These are phyloP conservation scores for Chanos chanos DNA, from an alignment of 2,797 vertebrate species.

Conservation along the genomic window DNA sequence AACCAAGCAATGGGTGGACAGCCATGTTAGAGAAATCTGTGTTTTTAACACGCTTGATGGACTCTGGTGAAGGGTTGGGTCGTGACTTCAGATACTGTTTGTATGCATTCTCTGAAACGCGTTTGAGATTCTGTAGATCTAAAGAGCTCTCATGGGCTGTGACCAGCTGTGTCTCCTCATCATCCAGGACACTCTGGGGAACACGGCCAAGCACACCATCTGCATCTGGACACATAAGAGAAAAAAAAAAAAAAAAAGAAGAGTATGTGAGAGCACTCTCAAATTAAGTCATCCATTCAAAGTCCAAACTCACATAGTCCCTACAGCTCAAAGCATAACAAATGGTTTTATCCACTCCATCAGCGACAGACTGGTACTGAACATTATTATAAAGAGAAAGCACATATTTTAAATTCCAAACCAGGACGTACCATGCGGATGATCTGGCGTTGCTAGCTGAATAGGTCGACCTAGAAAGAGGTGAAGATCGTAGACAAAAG, in stretches of 20 bases:
- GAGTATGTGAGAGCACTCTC: neutral
- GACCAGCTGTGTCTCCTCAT: slow-evolving; percentile 79
- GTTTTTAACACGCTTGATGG: slow-evolving; percentile 86
- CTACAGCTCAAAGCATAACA: no score
- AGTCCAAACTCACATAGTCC: no score
- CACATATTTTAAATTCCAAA: neutral
- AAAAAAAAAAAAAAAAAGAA: neutral
- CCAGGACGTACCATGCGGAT: slow-evolving; percentile 52
- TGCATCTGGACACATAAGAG: slow-evolving; percentile 37
- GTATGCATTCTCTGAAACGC: slow-evolving; percentile 83
- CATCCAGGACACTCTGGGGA: slow-evolving; percentile 88
- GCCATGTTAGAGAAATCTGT: slow-evolving; percentile 75
- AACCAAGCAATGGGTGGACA: slow-evolving; percentile 89
- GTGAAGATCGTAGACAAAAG: slow-evolving; percentile 88
- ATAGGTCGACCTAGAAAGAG: slow-evolving; percentile 86
- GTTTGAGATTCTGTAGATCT: slow-evolving; percentile 80
- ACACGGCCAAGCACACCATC: slow-evolving; percentile 84
- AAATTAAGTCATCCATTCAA: no score
- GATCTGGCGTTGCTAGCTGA: slow-evolving; percentile 65
- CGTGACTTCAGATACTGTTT: slow-evolving; percentile 91
- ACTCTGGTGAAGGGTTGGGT: slow-evolving; percentile 83
- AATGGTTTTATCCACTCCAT: no score
- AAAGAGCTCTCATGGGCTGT: slow-evolving; percentile 70
- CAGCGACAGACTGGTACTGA: no score
- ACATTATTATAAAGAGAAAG: neutral